Evolutionary conservation across 53 echinoderm and acorn worm genomes (phyloP), one percentile per base, ranked within the genome.

Genomic region (Holothuria scabra): DNA sequence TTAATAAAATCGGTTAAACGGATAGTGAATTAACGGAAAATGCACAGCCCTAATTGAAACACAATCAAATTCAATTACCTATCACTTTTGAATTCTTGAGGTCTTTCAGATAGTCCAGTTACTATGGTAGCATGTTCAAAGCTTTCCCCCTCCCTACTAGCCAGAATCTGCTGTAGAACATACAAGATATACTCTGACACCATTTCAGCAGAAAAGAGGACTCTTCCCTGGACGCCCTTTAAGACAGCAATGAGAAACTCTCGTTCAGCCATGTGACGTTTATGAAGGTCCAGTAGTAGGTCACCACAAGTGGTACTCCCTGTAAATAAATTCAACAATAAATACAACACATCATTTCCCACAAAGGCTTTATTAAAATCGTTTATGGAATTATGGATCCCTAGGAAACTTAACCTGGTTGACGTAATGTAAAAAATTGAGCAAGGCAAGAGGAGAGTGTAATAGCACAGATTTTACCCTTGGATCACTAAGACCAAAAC

Each of bases 191-290:
- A 97, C 84, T 94, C 92, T 14, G 99, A 95, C 31, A 97, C 88
- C 99, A 97, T 97, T 88, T 97, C 99, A 22, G 89, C 93, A 1
- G 94, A 92, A 62, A 92, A 92, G 65, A 97, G 68, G 35, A 94
- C 92, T 37, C 89, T 84, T 14, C 88, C 90, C 33, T 92, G 87
- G 26, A 88, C 87, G 56, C 91, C 94, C 80, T 94, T 94, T 32
- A 94, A 87, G 21, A 88, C 83, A 9, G 94, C 88, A 37, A 94
- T 89, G 12, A 94, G 91, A 46, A 92, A 94, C 75, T 97, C 99
- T 12, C 89, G 85, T 87, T 94, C 99, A 19, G 87, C 66, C 33
- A 83, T 56, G 83, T 94, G 89, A 2, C 99, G 76, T 67, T 91
- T 92, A 85, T 97, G 91, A 28, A 97, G 94, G 70, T 97, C 99